A percentile compares a stretch with the other conserved stretches of the same genome.
Conservation (phyloP, 2,113 vertebrate genomes). For the Brevimyrus niger region DNA sequence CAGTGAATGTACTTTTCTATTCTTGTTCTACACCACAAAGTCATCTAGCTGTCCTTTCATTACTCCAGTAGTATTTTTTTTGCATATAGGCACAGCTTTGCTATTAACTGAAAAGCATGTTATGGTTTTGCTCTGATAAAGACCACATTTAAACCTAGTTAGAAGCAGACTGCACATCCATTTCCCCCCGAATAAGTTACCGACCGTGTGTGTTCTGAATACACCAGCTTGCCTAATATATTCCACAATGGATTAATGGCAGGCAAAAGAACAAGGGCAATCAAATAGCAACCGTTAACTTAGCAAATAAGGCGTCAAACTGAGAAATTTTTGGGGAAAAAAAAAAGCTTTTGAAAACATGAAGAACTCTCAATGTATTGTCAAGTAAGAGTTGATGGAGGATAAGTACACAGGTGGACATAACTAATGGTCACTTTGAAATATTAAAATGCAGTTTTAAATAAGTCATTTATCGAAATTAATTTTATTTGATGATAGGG, state of each 20-base stretch:
- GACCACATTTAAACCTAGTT: slow-evolving; percentile 2
- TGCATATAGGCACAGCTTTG: slow-evolving; percentile 13
- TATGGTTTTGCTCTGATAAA: slow-evolving; percentile 6
- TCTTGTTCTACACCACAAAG: slow-evolving; percentile 9
- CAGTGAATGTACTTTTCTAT: neutral
- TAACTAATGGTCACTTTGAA: neutral
- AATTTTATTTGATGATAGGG: slow-evolving; percentile 14
- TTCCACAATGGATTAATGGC: slow-evolving; percentile 38
- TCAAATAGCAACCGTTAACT: neutral
- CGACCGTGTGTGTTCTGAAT: slow-evolving; percentile 49
- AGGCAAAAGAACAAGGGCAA: slow-evolving; percentile 46
- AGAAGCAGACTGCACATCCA: slow-evolving; percentile 25
- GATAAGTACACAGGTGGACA: neutral
- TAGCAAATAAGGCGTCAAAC: neutral
- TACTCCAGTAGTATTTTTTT: neutral
- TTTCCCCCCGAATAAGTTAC: slow-evolving; percentile 52
- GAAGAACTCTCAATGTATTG: neutral
- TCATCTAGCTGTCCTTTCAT: neutral
- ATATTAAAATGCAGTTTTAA: slow-evolving; percentile 11
- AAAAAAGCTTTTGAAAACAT: neutral
- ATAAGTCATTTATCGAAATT: neutral
- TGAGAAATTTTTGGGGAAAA: neutral
- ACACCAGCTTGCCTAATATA: slow-evolving; percentile 43
- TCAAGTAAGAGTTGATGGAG: neutral
- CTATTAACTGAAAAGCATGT: slow-evolving; percentile 15